Evolutionary conservation across 2,797 vertebrate species (phyloP), one percentile per base, ranked within the genome.

Genomic region (Melanotaenia trifasciata): DNA sequence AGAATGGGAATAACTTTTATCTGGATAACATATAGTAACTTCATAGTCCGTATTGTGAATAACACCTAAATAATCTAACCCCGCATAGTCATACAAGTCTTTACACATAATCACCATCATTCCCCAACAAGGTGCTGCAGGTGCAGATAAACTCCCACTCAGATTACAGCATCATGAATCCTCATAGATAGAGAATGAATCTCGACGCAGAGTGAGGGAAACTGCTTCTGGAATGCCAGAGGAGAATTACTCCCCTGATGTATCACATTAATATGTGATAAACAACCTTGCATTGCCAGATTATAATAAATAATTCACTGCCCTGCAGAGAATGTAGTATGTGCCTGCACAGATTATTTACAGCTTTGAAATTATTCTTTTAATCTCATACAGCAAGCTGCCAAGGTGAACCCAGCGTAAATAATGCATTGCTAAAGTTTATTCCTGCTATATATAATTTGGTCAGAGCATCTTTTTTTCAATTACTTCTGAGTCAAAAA

Each of bases 261-360:
- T 94, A 94, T 93, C 92, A 89, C 93, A 94, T 94, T 94, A 94
- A 94, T 94, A 95, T 94, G 93, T 95, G 92, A 95, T 94, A 94
- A 94, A 95, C 93, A 94, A 91, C 94, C 90, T 80, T 87, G 89
- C 93, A 93, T 94, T 94, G 90, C 91, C 87, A 93, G 93, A 95
- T 95, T 94, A 95, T 86, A 91, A 92, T 95, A 92, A 95, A 95
- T 95, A 94, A 94, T 95, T 95, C 92, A 95, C 92, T 89, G 90
- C 86, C 89, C 91, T 94, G 94, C 91, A 91, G 88, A 92, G 84
- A 89, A 89, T 88, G 86, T 90, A 88, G 93, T 91, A 87, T 93
- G 91, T 90, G 87, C 90, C 89, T 86, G 81, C 86, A 85, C 91
- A 66, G 90, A 94, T 94, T 95, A 94, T 94, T 94, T 94, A 93